A percentile compares a stretch with the other conserved stretches of the same genome.
These are phyloP conservation scores for Loxodonta africana DNA, from an alignment of 2,113 vertebrate species.

Conservation along the genomic window DNA sequence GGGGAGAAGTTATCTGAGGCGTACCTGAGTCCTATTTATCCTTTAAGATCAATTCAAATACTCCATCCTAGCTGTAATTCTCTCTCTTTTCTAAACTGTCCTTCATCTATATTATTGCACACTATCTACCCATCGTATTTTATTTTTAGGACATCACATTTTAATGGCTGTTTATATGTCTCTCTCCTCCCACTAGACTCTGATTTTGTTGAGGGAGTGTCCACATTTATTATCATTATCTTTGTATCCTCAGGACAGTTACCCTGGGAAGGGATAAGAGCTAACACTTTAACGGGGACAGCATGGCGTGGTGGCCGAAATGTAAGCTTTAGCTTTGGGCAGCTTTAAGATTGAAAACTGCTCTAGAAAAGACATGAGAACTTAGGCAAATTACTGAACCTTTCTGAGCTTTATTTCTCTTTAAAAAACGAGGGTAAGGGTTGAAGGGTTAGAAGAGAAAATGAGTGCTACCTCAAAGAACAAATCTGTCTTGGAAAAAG, in stretches of 20 bases:
- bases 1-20: not conserved
- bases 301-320: rapidly evolving
- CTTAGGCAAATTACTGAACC: not conserved
- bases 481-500: too few relatives aligned
- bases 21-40: not conserved
- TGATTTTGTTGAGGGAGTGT: not conserved
- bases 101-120: not conserved
- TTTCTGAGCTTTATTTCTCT: not conserved
- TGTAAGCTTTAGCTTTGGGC: not conserved
- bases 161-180: not conserved
- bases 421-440: not conserved
- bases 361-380: not conserved
- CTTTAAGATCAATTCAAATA: not conserved
- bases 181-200: not conserved
- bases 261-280: not conserved
- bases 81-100: not conserved
- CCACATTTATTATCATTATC: not conserved
- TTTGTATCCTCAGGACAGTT: not conserved
- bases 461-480: not conserved
- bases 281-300: not conserved
- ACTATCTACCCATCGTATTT: not conserved
- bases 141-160: not conserved
- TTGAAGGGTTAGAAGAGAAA: not conserved
- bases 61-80: not conserved
- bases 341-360: not conserved